Percentiles rank a stretch among this genome's conserved stretches.
These are phyloP conservation scores for Manis javanica DNA, from an alignment of 2,797 vertebrate genomes.

Conservation along the genomic window DNA sequence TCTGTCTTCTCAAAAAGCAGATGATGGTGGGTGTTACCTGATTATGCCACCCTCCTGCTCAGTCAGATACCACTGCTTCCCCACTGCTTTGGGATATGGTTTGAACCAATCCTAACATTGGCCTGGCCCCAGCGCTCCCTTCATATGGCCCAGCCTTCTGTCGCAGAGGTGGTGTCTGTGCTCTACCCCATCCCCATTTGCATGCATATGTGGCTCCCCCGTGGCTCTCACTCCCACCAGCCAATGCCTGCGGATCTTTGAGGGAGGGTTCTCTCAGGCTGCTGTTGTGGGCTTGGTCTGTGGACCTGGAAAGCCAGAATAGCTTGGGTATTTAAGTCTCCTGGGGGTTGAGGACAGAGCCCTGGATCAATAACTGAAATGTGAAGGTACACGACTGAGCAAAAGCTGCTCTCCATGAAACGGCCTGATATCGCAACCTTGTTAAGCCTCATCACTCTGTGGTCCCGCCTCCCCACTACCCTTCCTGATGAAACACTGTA, in stretches of 20 bases:
- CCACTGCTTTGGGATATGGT: background rate
- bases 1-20: slow-evolving; percentile 4
- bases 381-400: background rate
- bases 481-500: background rate
- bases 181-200: background rate
- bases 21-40: background rate
- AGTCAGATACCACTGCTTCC: background rate
- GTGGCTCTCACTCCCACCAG: background rate
- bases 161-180: background rate
- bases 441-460: background rate
- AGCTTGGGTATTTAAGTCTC: background rate
- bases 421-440: background rate
- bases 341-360: background rate
- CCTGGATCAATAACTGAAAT: background rate
- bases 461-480: background rate
- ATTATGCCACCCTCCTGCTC: background rate
- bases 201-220: background rate
- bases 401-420: background rate
- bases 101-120: background rate
- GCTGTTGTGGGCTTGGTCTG: background rate
- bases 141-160: background rate
- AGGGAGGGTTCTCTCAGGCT: background rate
- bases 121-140: background rate
- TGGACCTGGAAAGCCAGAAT: background rate
- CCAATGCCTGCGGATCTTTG: background rate